phyloP scores from a whole-genome alignment of 2,113 vertebrate species.

The Lynx canadensis region DNA sequence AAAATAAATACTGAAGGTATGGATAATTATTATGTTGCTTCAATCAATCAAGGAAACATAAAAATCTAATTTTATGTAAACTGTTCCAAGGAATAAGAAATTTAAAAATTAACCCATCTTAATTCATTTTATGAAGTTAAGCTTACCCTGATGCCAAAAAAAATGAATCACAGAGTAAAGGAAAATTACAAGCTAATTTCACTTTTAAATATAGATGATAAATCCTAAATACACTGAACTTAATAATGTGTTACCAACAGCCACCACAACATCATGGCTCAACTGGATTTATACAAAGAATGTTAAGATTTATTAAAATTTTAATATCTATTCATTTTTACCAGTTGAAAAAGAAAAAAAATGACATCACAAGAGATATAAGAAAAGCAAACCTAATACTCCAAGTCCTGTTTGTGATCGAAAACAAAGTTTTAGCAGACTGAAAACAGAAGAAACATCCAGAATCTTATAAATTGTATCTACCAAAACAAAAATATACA shows the following conservation, averaged over 20 bases:
- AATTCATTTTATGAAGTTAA: slow-evolving; percentile 3
- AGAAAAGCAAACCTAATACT: neutral
- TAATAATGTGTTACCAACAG: neutral
- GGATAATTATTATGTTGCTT: neutral
- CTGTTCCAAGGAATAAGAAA: neutral
- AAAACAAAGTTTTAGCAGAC: neutral
- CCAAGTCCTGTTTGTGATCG: neutral
- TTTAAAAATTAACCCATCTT: slow-evolving; percentile 12
- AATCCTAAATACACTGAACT: neutral
- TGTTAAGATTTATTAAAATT: neutral
- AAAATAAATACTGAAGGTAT: neutral
- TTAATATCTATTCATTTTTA: neutral
- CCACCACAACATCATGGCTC: neutral
- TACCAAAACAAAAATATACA: neutral
- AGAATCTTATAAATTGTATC: neutral
- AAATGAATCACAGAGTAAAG: neutral
- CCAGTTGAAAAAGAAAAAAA: neutral
- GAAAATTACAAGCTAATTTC: neutral
- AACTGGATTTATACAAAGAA: neutral
- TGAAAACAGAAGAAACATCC: neutral
- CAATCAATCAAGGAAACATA: neutral
- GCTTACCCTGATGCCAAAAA: neutral
- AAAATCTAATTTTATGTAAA: neutral
- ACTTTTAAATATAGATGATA: neutral
- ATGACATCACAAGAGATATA: neutral